phyloP scores from a whole-genome alignment of 2,888 invertebrate genomes.

The Petrolisthes manimaculis region DNA sequence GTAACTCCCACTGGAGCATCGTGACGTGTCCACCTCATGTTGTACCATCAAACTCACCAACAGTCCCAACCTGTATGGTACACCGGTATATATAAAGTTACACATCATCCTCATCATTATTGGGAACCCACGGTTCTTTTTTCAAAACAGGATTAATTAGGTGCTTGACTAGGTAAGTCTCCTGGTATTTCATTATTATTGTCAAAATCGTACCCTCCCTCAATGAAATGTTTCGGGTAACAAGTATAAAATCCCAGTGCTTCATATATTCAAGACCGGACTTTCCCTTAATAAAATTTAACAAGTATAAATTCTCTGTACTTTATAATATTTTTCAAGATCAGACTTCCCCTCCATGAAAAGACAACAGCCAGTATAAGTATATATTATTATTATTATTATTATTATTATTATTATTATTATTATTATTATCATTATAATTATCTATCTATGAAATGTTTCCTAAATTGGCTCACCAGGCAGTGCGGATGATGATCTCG shows the following conservation, averaged over 20 bases:
- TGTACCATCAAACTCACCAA: conserved; percentile 65
- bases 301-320: not conserved
- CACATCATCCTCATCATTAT: too few relatives aligned
- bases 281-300: not conserved
- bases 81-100: not conserved
- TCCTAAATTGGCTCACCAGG: conserved; percentile 45
- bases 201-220: too few relatives aligned
- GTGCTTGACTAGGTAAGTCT: too few relatives aligned
- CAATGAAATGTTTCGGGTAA: too few relatives aligned
- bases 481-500: conserved; percentile 60
- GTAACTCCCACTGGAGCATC: conserved; percentile 61
- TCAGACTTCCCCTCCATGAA: not conserved
- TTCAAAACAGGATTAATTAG: too few relatives aligned
- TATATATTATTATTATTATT: not conserved
- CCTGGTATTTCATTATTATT: too few relatives aligned
- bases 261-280: not conserved
- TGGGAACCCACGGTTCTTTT: too few relatives aligned
- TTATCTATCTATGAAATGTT: not conserved
- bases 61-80: conserved; percentile 48
- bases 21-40: conserved; percentile 64
- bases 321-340: not conserved
- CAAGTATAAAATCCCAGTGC: too few relatives aligned
- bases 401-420: conserved; percentile 13
- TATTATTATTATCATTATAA: not conserved
- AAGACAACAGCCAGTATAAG: not conserved